Evolutionary conservation across 1,140 invertebrate genomes (phyloP).

Genomic region (Drosophila elegans): DNA sequence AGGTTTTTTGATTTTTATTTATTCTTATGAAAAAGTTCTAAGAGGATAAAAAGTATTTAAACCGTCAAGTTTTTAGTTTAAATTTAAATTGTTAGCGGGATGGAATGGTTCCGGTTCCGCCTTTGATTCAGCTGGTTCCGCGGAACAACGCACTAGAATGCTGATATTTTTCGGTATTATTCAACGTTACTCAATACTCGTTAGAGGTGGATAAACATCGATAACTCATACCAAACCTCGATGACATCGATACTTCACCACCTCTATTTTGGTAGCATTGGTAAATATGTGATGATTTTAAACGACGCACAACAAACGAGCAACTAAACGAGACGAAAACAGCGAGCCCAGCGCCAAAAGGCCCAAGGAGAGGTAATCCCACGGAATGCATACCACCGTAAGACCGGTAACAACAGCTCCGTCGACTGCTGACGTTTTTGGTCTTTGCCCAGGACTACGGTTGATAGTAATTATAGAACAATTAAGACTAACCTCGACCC

Average conservation of each 20-base stretch:
- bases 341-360: slow-evolving; percentile 14
- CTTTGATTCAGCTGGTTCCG: neutral
- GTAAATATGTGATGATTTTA: slow-evolving; percentile 63
- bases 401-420: neutral
- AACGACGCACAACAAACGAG: slow-evolving; percentile 55
- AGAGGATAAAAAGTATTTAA: too few species aligned
- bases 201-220: neutral
- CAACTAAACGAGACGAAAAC: slow-evolving; percentile 15
- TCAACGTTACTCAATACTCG: too few species aligned
- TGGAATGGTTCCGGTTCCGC: neutral
- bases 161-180: too few species aligned
- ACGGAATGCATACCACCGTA: neutral
- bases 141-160: neutral
- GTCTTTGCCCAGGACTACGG: slow-evolving; percentile 48
- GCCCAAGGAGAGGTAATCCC: slow-evolving; percentile 21
- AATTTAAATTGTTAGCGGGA: neutral
- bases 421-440: slow-evolving; percentile 36
- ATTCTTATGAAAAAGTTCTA: too few species aligned
- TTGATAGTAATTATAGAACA: slow-evolving; percentile 59
- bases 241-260: too few species aligned
- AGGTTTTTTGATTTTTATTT: too few species aligned
- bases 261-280: slow-evolving; percentile 35
- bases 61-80: neutral
- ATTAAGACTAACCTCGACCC: slow-evolving; percentile 20
- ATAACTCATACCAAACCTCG: neutral